phyloP scores from a whole-genome alignment of 1,140 invertebrate species.

The Cotesia typhae region DNA sequence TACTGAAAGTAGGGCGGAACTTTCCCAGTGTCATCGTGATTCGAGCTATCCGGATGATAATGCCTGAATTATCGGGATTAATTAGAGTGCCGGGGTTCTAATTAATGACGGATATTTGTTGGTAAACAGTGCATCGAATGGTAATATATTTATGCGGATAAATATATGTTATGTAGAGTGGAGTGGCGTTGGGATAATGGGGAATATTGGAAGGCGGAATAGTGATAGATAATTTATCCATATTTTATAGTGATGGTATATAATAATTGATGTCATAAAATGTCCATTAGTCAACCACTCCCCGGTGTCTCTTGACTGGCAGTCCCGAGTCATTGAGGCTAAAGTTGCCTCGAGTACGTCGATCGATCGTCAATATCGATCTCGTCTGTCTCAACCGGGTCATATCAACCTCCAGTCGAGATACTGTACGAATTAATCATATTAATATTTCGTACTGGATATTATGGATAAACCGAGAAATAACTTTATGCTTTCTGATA shows the following conservation, averaged over 20 bases:
- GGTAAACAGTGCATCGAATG: no score
- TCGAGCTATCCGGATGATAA: no score
- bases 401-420: not conserved
- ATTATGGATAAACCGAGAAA: not conserved
- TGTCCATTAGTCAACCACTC: constrained; percentile 56
- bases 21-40: no score
- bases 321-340: not conserved
- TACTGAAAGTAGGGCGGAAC: no score
- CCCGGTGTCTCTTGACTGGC: constrained; percentile 31
- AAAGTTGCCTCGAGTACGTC: constrained; percentile 11
- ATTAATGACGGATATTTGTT: no score
- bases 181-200: no score
- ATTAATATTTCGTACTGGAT: not conserved
- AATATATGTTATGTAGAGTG: no score
- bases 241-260: constrained; percentile 55
- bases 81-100: no score
- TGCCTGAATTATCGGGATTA: no score
- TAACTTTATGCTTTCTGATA: no score
- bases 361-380: constrained; percentile 13
- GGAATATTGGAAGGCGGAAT: not conserved
- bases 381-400: constrained; percentile 8
- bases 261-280: constrained; percentile 59
- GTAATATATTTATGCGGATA: no score
- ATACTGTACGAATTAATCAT: constrained; percentile 13
- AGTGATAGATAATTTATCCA: constrained; percentile 48